Evolutionary conservation across 2,888 invertebrate species (phyloP).

Genomic region (Andrena bicolor): DNA sequence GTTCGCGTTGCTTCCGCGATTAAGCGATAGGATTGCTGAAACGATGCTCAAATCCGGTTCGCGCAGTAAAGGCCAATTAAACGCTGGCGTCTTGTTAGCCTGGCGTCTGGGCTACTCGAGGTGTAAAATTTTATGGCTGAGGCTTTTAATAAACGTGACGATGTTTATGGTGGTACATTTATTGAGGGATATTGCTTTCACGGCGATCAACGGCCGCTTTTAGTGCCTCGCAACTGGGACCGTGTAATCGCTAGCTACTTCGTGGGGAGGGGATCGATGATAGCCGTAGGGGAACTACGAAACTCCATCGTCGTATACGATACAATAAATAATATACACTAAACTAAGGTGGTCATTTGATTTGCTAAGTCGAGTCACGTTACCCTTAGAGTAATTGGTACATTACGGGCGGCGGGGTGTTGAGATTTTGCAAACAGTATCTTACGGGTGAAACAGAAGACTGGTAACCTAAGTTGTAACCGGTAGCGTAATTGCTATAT

Average conservation of each 20-base stretch:
- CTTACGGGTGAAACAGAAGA: not conserved
- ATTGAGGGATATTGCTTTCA: constrained; percentile 19
- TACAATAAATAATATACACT: constrained; percentile 40
- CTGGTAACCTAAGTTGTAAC: not conserved
- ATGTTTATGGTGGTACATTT: constrained; percentile 33
- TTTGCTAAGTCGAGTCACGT: constrained; percentile 3
- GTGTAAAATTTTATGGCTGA: constrained; percentile 14
- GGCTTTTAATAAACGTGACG: not conserved
- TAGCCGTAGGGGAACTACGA: not conserved
- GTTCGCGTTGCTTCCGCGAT: constrained; percentile 25
- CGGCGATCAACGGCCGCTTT: not conserved
- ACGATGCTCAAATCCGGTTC: constrained; percentile 26
- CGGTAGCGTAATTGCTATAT: constrained; percentile 3
- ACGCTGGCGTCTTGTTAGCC: constrained; percentile 7
- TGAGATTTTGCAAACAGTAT: not conserved
- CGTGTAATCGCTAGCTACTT: constrained; percentile 3
- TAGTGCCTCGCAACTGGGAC: not conserved
- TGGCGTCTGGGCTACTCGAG: not conserved
- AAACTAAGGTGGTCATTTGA: not conserved
- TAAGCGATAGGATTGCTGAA: constrained; percentile 15
- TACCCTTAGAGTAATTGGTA: not conserved
- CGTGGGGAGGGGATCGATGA: constrained; percentile 10
- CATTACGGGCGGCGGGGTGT: not conserved
- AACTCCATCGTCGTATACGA: constrained; percentile 4
- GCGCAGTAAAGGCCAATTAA: constrained; percentile 24